These are phyloP conservation scores for Pseudomyrmex concolor DNA, from an alignment of 1,140 invertebrate species.

Conservation along the genomic window DNA sequence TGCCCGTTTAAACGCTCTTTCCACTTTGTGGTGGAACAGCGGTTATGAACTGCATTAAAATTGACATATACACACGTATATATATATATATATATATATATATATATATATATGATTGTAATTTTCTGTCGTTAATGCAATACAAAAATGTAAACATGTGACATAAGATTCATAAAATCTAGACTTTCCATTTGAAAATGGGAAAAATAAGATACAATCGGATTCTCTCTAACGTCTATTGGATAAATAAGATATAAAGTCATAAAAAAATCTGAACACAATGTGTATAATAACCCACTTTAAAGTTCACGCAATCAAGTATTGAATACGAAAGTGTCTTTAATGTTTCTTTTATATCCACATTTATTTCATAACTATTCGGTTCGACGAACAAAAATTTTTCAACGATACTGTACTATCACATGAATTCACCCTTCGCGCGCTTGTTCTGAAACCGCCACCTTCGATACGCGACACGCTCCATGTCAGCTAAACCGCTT, in stretches of 20 bases:
- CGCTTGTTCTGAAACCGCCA: background rate
- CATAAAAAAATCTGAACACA: background rate
- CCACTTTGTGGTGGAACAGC: background rate
- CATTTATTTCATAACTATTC: slow-evolving; percentile 9
- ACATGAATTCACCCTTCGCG: background rate
- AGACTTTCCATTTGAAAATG: background rate
- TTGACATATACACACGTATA: too few relatives aligned
- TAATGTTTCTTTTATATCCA: background rate
- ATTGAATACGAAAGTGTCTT: background rate
- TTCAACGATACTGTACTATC: background rate
- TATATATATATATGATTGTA: background rate
- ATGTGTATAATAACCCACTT: slow-evolving; percentile 11
- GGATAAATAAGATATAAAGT: background rate
- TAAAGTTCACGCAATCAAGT: background rate
- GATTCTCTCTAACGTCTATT: background rate
- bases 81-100: too few relatives aligned
- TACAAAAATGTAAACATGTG: background rate
- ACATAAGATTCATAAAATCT: too few relatives aligned
- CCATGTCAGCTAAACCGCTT: slow-evolving; percentile 36
- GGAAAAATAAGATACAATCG: background rate
- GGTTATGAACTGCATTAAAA: slow-evolving; percentile 7
- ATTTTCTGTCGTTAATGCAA: background rate
- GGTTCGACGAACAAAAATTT: background rate
- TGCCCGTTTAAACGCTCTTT: slow-evolving; percentile 17
- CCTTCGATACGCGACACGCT: slow-evolving; percentile 5